phyloP scores from a whole-genome alignment of 2,113 vertebrate species.

The Pterocles burchelli region DNA sequence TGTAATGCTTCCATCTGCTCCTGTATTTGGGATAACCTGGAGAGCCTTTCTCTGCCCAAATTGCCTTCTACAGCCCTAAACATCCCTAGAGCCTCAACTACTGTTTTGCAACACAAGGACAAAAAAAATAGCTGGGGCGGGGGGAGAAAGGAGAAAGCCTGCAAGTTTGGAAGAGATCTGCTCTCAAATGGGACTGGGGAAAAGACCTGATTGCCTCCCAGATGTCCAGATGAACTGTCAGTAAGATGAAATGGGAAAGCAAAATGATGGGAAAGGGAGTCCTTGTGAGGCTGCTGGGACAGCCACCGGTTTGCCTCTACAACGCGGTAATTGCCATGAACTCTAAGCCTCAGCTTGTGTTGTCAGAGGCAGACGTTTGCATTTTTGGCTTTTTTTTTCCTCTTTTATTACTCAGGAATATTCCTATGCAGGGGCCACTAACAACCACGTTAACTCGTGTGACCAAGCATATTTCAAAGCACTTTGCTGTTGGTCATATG shows the following conservation, averaged over 20 bases:
- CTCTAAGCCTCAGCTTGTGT: neutral
- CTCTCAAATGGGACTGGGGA: neutral
- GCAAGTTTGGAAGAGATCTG: neutral
- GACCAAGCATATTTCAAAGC: neutral
- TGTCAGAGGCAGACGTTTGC: neutral
- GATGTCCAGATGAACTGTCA: neutral
- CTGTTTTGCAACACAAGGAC: neutral
- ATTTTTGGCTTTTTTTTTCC: neutral
- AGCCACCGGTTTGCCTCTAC: neutral
- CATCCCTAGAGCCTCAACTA: neutral
- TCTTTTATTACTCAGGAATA: neutral
- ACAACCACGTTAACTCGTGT: neutral
- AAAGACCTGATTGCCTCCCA: neutral
- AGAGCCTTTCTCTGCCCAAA: neutral
- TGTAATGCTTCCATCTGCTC: neutral
- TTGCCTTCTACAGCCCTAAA: neutral
- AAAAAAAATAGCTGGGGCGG: neutral
- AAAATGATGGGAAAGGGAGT: neutral
- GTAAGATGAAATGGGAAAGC: neutral
- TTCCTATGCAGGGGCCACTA: neutral
- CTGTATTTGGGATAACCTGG: neutral
- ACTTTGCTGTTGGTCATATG: neutral
- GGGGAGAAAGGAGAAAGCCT: neutral
- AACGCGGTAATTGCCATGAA: neutral
- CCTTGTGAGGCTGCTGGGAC: neutral